These are phyloP conservation scores for Nothoprocta perdicaria DNA, from an alignment of 2,113 vertebrate species.

Conservation along the genomic window DNA sequence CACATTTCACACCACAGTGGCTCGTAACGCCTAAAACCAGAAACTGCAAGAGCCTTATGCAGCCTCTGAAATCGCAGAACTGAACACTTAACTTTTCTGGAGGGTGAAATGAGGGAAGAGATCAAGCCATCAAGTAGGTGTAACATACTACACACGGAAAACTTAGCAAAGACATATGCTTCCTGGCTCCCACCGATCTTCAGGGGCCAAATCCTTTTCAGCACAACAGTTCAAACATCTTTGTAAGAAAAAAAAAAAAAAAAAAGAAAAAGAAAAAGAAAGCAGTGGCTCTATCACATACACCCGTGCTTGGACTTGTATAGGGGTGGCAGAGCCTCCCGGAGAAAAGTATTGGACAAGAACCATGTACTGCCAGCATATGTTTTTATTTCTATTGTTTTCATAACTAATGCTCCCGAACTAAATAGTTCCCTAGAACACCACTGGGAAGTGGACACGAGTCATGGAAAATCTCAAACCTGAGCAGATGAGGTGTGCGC, in stretches of 20 bases:
- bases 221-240: not conserved
- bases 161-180: not conserved
- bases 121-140: not conserved
- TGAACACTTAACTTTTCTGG: not conserved
- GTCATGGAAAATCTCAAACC: accelerated
- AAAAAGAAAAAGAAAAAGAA: not conserved
- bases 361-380: not conserved
- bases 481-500: not conserved
- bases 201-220: not conserved
- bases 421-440: not conserved
- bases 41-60: not conserved
- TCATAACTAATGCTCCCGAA: not conserved
- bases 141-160: accelerated
- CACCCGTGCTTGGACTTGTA: not conserved
- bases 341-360: not conserved
- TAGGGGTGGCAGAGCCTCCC: not conserved
- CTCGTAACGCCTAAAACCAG: accelerated
- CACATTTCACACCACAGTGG: not conserved
- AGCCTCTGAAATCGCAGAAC: not conserved
- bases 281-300: not conserved
- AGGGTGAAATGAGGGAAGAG: not conserved
- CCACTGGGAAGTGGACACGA: accelerated
- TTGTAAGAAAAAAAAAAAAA: not conserved
- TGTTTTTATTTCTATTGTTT: not conserved
- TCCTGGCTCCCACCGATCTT: not conserved